Evolutionary conservation across 1,140 invertebrate species (phyloP).

Genomic region (Cherax destructor): DNA sequence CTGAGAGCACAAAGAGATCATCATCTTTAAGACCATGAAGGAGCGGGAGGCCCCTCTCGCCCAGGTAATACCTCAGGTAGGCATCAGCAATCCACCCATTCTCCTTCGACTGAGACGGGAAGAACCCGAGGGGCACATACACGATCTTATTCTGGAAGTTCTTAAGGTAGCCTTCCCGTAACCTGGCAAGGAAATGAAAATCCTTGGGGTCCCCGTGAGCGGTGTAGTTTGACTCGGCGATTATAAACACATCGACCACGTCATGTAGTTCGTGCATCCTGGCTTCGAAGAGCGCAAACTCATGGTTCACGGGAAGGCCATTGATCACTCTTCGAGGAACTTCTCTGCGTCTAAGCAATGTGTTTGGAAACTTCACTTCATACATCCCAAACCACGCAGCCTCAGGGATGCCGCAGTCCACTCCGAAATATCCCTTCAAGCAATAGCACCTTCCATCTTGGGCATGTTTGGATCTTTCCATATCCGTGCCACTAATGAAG

Average conservation of each 20-base stretch:
- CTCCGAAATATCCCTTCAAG: conserved; percentile 69
- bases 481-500: conserved; percentile 55
- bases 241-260: conserved; percentile 81
- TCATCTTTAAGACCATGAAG: conserved; percentile 78
- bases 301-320: conserved; percentile 79
- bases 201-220: conserved; percentile 75
- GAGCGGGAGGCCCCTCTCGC: conserved; percentile 73
- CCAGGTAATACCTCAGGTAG: conserved; percentile 72
- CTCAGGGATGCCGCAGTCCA: conserved; percentile 73
- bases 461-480: conserved; percentile 18
- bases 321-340: conserved; percentile 78
- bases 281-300: conserved; percentile 79
- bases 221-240: conserved; percentile 78
- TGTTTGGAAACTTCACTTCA: conserved; percentile 27
- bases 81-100: conserved; percentile 72
- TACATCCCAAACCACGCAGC: conserved; percentile 71
- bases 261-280: conserved; percentile 79
- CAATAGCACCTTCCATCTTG: conserved; percentile 60
- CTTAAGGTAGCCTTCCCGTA: conserved; percentile 73
- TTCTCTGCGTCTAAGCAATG: conserved; percentile 75
- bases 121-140: conserved; percentile 76
- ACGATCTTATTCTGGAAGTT: conserved; percentile 78
- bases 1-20: conserved; percentile 80
- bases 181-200: conserved; percentile 73
- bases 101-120: conserved; percentile 71